A percentile compares a stretch with the other conserved stretches of the same genome.
Conservation (phyloP, 2,113 vertebrate species). For the Callaeas wilsoni region DNA sequence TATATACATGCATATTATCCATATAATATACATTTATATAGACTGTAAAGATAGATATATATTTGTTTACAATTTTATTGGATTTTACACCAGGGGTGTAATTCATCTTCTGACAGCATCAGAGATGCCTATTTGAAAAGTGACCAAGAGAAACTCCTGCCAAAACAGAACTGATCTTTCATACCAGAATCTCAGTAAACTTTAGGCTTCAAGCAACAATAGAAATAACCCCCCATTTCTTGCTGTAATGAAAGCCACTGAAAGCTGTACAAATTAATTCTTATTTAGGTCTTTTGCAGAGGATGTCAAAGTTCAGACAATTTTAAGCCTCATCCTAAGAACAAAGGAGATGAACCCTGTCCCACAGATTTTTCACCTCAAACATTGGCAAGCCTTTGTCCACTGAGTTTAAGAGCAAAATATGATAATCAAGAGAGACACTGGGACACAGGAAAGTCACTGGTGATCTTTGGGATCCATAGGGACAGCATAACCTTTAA, state of each 20-base stretch:
- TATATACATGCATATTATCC: background rate
- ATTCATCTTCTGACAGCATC: background rate
- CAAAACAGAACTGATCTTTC: background rate
- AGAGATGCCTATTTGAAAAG: background rate
- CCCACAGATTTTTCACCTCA: background rate
- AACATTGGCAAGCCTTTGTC: background rate
- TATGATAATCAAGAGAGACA: background rate
- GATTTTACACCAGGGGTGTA: background rate
- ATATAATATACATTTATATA: background rate
- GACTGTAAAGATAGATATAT: background rate
- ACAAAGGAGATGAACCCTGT: background rate
- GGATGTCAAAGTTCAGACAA: background rate
- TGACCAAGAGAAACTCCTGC: background rate
- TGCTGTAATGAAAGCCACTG: slow-evolving; percentile 21
- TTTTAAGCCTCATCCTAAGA: background rate
- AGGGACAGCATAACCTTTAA: background rate
- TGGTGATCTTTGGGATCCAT: background rate
- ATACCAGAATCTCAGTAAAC: background rate
- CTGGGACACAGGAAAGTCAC: background rate
- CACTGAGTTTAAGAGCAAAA: background rate
- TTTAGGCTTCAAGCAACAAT: slow-evolving; percentile 69
- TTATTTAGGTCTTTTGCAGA: background rate
- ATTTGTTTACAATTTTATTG: background rate
- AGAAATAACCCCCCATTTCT: slow-evolving; percentile 50
- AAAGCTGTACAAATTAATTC: background rate